A percentile compares a stretch with the other conserved stretches of the same genome.
phyloP scores from a whole-genome alignment of 2,797 vertebrate species.

The Sphenodon punctatus region DNA sequence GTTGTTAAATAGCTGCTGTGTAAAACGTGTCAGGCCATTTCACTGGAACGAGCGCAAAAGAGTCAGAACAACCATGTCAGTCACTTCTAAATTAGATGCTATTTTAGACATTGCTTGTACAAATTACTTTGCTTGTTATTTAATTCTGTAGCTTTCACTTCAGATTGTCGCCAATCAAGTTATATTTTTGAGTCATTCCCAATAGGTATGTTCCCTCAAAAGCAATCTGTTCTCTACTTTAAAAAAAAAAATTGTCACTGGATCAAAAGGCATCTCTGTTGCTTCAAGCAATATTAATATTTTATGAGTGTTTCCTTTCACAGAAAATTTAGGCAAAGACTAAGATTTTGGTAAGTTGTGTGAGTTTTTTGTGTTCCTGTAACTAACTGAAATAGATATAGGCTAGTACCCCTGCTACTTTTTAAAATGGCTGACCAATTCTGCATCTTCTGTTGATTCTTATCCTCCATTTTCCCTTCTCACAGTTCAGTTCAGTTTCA shows the following conservation, averaged over 20 bases:
- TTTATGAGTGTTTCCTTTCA: constrained; percentile 22
- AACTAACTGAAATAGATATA: background rate
- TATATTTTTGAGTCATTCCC: constrained; percentile 43
- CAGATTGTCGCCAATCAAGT: constrained; percentile 19
- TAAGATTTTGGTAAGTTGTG: background rate
- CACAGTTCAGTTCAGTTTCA: background rate
- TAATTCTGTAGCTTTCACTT: background rate
- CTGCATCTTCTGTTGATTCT: background rate
- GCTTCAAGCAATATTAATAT: constrained; percentile 46
- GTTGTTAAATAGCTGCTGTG: constrained; percentile 42
- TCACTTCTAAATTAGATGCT: constrained; percentile 9
- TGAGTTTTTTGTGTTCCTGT: background rate
- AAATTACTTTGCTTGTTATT: background rate
- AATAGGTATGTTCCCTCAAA: constrained; percentile 32
- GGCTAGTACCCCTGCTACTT: background rate
- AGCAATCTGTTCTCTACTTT: constrained; percentile 45
- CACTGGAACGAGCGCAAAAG: constrained; percentile 22
- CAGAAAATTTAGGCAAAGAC: background rate
- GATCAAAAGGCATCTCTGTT: constrained; percentile 38
- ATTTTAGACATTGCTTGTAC: background rate
- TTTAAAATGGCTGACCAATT: background rate
- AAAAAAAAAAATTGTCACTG: background rate
- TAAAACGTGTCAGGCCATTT: constrained; percentile 30
- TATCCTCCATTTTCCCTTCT: background rate
- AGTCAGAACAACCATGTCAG: constrained; percentile 9